Evolutionary conservation across 2,888 invertebrate genomes (phyloP).

Genomic region (Caradrina kadenii): DNA sequence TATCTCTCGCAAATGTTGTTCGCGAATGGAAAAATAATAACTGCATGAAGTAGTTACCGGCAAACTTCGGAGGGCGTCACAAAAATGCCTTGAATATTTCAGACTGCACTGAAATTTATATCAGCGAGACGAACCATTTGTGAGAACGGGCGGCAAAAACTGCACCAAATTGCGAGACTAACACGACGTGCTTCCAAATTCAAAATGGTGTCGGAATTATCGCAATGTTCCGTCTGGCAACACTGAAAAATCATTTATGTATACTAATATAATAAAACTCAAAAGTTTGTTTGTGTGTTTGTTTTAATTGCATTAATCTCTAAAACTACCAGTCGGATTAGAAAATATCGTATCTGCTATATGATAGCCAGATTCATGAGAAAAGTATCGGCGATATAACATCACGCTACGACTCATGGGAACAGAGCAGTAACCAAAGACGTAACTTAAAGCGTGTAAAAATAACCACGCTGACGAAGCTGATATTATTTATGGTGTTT

Average conservation of each 20-base stretch:
- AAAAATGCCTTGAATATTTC: conserved; percentile 42
- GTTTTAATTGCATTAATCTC: too few relatives aligned
- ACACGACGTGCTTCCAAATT: conserved; percentile 40
- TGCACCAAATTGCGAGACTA: conserved; percentile 25
- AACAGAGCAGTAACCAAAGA: too few relatives aligned
- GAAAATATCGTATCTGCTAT: too few relatives aligned
- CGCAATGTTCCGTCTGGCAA: not conserved
- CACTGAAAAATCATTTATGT: too few relatives aligned
- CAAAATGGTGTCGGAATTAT: conserved; percentile 26
- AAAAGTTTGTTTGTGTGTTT: too few relatives aligned
- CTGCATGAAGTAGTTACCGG: conserved; percentile 15
- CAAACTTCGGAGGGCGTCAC: conserved; percentile 21
- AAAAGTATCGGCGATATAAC: too few relatives aligned
- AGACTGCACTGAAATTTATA: conserved; percentile 47
- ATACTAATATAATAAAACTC: too few relatives aligned
- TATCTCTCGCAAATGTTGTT: not conserved
- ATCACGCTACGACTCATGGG: too few relatives aligned
- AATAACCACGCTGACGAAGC: too few relatives aligned
- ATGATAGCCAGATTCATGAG: too few relatives aligned
- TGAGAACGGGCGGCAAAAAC: conserved; percentile 27
- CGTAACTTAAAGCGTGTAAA: too few relatives aligned
- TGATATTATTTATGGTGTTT: not conserved
- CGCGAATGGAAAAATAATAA: conserved; percentile 23
- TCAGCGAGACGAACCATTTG: conserved; percentile 26
- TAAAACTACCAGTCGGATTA: too few relatives aligned